These are phyloP conservation scores for Pao palembangensis DNA, from an alignment of 2,113 vertebrate species.

Conservation along the genomic window DNA sequence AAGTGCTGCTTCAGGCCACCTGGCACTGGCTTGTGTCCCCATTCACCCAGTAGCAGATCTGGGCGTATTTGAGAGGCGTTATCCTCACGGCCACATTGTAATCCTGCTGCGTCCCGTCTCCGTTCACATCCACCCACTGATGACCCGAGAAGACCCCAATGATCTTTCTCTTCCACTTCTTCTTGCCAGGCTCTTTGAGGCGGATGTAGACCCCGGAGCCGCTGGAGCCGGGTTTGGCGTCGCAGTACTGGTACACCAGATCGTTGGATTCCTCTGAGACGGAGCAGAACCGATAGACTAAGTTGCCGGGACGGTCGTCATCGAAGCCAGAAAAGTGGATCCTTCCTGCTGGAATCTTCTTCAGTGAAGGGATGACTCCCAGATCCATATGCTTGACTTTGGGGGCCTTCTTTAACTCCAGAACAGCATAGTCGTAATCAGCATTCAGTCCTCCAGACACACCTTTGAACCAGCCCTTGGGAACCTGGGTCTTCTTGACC, in stretches of 20 bases:
- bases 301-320: constrained; percentile 82
- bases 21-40: constrained; percentile 81
- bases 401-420: constrained; percentile 88
- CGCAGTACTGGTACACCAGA: constrained; percentile 91
- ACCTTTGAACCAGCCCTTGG: constrained; percentile 89
- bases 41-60: constrained; percentile 95
- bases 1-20: constrained; percentile 65
- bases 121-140: constrained; percentile 89
- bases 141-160: constrained; percentile 92
- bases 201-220: constrained; percentile 94
- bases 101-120: constrained; percentile 86
- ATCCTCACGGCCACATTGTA: constrained; percentile 96
- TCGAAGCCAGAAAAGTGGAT: constrained; percentile 98
- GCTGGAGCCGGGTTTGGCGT: constrained; percentile 89
- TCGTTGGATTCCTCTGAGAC: constrained; percentile 91
- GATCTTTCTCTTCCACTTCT: constrained; percentile 92
- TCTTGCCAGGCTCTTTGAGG: constrained; percentile 85
- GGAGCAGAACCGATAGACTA: constrained; percentile 94
- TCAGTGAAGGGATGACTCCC: constrained; percentile 83
- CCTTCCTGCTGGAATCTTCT: constrained; percentile 85
- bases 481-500: constrained; percentile 89
- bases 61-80: constrained; percentile 92
- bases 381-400: constrained; percentile 89
- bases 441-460: constrained; percentile 74
- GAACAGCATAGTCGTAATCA: constrained; percentile 91